Evolutionary conservation across 2,113 vertebrate species (phyloP), one percentile per base, ranked within the genome.

Genomic region (Macquaria australasica): DNA sequence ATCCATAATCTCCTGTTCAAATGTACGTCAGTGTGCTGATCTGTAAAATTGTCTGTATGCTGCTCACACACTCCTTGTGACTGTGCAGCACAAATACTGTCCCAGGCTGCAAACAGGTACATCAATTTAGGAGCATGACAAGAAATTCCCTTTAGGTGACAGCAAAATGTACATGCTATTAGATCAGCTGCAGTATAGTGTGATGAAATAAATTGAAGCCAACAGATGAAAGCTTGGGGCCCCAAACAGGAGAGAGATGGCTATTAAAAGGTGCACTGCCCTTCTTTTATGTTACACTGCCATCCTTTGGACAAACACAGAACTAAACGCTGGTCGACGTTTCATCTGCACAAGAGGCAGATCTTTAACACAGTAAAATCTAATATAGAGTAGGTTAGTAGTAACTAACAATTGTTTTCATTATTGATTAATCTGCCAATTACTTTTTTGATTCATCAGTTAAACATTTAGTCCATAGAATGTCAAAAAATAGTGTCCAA

Each of bases 181-280:
- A 93, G 90, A 94, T 93, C 89, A 90, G 88, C 90, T 85, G 87
- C 92, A 83, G 88, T 88, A 89, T 76, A 81, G 83, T 88, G 91
- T 81, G 92, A 92, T 91, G 91, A 90, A 92, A 93, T 87, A 91
- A 93, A 94, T 86, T 84, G 91, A 88, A 91, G 92, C 88, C 89
- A 92, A 74, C 88, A 92, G 90, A 93, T 92, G 91, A 91, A 86
- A 87, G 93, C 91, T 91, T 9, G 56, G 56, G 92, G 86, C 79
- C 87, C 79, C 72, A 31, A 73, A 78, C 75, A 80, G 75, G 66
- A 81, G 71, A 81, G 59, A 85, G 70, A 37, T 59, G 76, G 64
- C 71, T n/a, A 77, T 77, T 58, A 83, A 60, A 34, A 77, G 69
- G 80, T 20, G 62, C 50, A 1, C 16, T 3, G 48, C 21, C 16